A percentile compares a stretch with the other conserved stretches of the same genome.
These are phyloP conservation scores for Brachionus koreanus DNA, from an alignment of 1,140 invertebrate species.

Conservation along the genomic window DNA sequence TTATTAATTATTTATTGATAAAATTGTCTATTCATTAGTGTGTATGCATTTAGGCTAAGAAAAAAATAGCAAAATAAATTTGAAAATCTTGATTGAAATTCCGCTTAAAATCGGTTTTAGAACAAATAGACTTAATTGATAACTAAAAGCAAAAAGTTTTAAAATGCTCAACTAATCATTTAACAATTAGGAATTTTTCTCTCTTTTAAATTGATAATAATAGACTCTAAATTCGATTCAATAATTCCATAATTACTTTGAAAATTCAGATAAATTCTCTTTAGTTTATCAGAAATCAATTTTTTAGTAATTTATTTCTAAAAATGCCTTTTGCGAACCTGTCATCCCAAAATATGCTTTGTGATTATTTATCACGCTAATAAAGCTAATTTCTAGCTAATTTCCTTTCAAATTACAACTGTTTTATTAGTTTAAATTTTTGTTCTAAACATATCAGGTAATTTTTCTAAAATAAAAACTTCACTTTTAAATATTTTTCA, in stretches of 20 bases:
- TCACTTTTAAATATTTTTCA: too few relatives aligned
- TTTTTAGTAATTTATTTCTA: not conserved
- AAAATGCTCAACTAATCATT: not conserved
- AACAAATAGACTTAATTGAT: not conserved
- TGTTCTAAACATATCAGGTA: too few relatives aligned
- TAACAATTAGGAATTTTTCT: not conserved
- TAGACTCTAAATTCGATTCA: not conserved
- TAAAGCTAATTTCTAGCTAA: not conserved
- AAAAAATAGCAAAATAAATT: not conserved
- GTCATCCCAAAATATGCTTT: not conserved
- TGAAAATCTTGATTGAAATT: not conserved
- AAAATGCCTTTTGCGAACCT: not conserved
- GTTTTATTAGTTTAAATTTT: not conserved
- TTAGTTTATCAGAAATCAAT: not conserved
- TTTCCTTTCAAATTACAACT: not conserved
- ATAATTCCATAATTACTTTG: not conserved
- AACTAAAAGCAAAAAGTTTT: not conserved
- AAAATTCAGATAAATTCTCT: not conserved
- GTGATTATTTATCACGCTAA: not conserved
- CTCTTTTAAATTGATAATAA: not conserved
- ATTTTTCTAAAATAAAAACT: not conserved
- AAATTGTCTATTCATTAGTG: not conserved
- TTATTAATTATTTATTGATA: not conserved
- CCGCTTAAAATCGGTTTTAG: not conserved
- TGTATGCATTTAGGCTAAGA: not conserved